Conservation (phyloP, 2,113 vertebrate genomes). For the Chiloscyllium plagiosum region DNA sequence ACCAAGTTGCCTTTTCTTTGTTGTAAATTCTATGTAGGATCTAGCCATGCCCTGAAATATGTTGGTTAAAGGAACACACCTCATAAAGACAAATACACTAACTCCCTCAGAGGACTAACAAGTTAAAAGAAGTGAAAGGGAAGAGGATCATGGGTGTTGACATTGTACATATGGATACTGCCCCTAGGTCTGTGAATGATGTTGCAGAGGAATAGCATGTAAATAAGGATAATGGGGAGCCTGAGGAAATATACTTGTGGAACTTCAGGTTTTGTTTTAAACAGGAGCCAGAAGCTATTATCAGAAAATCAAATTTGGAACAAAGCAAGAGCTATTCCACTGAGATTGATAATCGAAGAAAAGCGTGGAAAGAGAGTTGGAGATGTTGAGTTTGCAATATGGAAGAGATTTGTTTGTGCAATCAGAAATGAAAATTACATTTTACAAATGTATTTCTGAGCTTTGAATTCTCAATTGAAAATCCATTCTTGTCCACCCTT, state of each 20-base stretch:
- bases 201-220: not conserved
- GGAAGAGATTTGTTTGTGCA: not conserved
- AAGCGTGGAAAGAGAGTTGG: not conserved
- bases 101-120: not conserved
- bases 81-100: not conserved
- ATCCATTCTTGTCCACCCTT: slow-evolving; percentile 3
- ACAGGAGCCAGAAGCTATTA: not conserved
- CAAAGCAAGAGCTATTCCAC: not conserved
- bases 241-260: not conserved
- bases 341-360: not conserved
- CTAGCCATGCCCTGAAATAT: not conserved
- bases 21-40: not conserved
- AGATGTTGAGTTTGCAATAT: not conserved
- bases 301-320: not conserved
- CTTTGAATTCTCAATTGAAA: not conserved
- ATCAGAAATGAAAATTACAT: not conserved
- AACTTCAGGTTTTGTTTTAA: not conserved
- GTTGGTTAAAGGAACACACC: not conserved
- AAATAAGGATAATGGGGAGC: not conserved
- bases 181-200: not conserved
- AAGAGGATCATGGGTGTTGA: not conserved
- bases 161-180: not conserved
- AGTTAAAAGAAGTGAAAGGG: not conserved
- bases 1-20: too few species aligned
- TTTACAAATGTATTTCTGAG: not conserved